Conservation (phyloP, 2,113 vertebrate species). For the Sylvietta virens region DNA sequence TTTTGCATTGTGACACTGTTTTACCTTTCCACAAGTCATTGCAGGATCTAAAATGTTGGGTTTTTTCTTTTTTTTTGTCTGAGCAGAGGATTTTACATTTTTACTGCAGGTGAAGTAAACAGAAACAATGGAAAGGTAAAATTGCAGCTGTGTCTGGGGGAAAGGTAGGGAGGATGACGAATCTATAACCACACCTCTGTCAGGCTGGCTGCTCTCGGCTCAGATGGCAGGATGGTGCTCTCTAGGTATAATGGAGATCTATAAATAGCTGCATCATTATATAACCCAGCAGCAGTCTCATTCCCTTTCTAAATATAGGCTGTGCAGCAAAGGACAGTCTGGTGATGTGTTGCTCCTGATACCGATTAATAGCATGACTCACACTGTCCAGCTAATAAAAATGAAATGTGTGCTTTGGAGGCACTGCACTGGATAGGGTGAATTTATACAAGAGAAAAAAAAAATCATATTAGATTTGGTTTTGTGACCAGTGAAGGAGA, state of each 20-base stretch:
- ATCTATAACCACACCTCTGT: constrained; percentile 47
- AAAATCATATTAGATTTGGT: neutral
- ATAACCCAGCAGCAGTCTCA: constrained; percentile 71
- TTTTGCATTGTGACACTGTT: neutral
- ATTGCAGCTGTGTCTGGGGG: constrained; percentile 18
- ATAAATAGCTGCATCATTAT: constrained; percentile 75
- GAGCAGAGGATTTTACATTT: constrained; percentile 37
- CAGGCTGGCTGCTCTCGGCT: constrained; percentile 65
- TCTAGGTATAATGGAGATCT: constrained; percentile 73
- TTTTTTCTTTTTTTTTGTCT: neutral
- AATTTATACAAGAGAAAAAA: neutral
- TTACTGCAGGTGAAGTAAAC: constrained; percentile 5
- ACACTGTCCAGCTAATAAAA: constrained; percentile 66
- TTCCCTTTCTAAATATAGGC: constrained; percentile 77
- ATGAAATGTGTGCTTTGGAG: constrained; percentile 60
- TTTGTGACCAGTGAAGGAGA: constrained; percentile 1
- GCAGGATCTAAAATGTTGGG: neutral
- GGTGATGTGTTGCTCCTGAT: constrained; percentile 59
- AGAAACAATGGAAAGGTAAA: constrained; percentile 34
- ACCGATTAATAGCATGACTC: constrained; percentile 69
- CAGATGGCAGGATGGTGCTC: constrained; percentile 46
- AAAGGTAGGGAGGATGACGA: neutral
- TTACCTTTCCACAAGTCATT: neutral
- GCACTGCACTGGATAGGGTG: neutral
- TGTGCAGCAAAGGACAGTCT: constrained; percentile 67